Evolutionary conservation across 2,888 invertebrate genomes (phyloP).

Genomic region (Lycia hirtaria): DNA sequence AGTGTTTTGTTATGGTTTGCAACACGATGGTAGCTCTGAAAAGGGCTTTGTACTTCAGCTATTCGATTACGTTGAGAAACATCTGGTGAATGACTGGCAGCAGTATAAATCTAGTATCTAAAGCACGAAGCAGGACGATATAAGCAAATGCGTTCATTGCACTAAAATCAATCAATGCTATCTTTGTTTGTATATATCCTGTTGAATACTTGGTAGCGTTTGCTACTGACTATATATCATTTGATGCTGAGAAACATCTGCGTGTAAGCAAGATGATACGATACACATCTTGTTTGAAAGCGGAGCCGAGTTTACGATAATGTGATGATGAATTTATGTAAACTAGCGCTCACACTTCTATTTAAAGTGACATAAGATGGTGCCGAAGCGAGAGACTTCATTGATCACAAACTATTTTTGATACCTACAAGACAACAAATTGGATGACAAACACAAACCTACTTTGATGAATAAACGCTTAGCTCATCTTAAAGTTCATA

Average conservation of each 20-base stretch:
- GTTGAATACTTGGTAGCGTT: background rate
- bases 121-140: background rate
- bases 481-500: constrained; percentile 16
- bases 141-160: constrained; percentile 4
- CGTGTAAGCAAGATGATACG: background rate
- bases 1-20: constrained; percentile 62
- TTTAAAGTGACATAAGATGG: constrained; percentile 10
- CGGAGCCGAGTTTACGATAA: constrained; percentile 4
- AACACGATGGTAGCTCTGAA: constrained; percentile 47
- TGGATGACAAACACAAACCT: constrained; percentile 6
- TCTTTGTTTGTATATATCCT: background rate
- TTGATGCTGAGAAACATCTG: background rate
- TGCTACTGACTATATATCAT: background rate
- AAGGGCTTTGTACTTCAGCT: constrained; percentile 42
- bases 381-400: background rate
- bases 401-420: constrained; percentile 1
- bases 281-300: constrained; percentile 1
- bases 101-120: background rate
- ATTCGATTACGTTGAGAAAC: constrained; percentile 32
- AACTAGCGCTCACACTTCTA: background rate
- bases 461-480: constrained; percentile 3
- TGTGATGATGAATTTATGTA: constrained; percentile 6
- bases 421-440: background rate
- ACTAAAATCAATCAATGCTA: background rate
- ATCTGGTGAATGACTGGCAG: constrained; percentile 22